Percentiles rank a stretch among this genome's conserved stretches.
Evolutionary conservation across 2,113 vertebrate genomes (phyloP).

Genomic region (Ctenodactylus gundi): DNA sequence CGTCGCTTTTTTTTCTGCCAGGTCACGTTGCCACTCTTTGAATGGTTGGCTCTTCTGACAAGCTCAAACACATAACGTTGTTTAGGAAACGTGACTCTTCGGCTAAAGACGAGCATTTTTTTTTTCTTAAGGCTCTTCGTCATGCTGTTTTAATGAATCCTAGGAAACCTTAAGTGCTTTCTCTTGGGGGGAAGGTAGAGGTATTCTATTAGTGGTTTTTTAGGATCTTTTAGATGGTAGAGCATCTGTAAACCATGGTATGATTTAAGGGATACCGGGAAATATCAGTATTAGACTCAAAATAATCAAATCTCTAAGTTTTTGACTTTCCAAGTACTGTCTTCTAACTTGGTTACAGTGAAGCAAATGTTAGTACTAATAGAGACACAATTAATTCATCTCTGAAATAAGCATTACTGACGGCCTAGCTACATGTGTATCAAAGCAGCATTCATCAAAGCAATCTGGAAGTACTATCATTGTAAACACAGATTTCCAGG

Average conservation of each 20-base stretch:
- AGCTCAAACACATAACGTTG: background rate
- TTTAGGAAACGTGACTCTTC: background rate
- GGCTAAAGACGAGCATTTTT: background rate
- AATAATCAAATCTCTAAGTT: background rate
- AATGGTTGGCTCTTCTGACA: background rate
- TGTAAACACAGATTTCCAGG: background rate
- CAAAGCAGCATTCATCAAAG: background rate
- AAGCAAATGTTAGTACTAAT: background rate
- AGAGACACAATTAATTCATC: background rate
- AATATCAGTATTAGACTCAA: constrained; percentile 34
- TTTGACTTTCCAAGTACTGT: background rate
- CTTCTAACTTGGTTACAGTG: background rate
- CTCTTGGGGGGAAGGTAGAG: background rate
- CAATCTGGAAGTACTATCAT: background rate
- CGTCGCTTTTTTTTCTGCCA: background rate
- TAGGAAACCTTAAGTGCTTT: background rate
- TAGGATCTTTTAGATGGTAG: background rate
- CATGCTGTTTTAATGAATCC: background rate
- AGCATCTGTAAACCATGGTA: background rate
- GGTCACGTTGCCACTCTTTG: background rate
- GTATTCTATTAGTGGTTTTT: constrained; percentile 4
- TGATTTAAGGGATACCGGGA: background rate
- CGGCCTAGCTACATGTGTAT: background rate
- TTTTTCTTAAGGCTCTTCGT: background rate
- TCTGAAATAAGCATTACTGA: background rate